Base-by-base conservation (phyloP, 2,113 vertebrate genomes). In the Melanerpes aurifrons region DNA sequence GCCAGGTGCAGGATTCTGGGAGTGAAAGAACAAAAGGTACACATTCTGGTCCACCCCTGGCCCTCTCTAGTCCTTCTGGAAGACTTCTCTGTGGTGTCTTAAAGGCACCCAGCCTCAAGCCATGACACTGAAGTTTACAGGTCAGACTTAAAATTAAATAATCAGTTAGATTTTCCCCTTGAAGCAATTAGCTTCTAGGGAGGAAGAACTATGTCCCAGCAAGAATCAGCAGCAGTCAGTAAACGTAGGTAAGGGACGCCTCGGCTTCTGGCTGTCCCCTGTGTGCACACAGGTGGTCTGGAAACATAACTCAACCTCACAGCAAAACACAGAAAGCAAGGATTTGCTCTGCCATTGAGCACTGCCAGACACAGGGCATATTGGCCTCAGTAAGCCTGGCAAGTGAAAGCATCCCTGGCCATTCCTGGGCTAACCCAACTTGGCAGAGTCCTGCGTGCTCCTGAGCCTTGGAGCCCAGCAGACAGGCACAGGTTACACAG, bases 211-310 rank as follows among this genome's bases (percentile, higher is more conserved):
- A 70, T 16, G 72, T 31, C 10, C 29, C 62, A 48, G 48, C 48
- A 48, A 48, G 21, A 48, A 48, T 21, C 20, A 20, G 48, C 20
- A 48, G 10, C 48, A 9, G 21, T 19, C 48, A 48, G 48, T 21
- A 91, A 76, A 93, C 31, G 32, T 25, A 76, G 18, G 24, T 48
- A 67, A 82, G 43, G 40, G 85, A 95, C 87, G 31, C 92, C 90
- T 50, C 32, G 48, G 25, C 57, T 76, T 75, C 10, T 37, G 37
- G n/a, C 57, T 45, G 24, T 69, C 35, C 62, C 16, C 76, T 45
- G 43, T 45, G 43, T 5, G 25, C 18, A 82, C 7, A 40, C n/a
- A 82, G 77, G 28, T 16, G 53, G 50, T 69, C 54, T 73, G 80
- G 90, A 94, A 83, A 66, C 37, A 62, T 54, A 87, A 12, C 15